These are phyloP conservation scores for Glossosoma conforme DNA, from an alignment of 1,140 invertebrate species.

Conservation along the genomic window DNA sequence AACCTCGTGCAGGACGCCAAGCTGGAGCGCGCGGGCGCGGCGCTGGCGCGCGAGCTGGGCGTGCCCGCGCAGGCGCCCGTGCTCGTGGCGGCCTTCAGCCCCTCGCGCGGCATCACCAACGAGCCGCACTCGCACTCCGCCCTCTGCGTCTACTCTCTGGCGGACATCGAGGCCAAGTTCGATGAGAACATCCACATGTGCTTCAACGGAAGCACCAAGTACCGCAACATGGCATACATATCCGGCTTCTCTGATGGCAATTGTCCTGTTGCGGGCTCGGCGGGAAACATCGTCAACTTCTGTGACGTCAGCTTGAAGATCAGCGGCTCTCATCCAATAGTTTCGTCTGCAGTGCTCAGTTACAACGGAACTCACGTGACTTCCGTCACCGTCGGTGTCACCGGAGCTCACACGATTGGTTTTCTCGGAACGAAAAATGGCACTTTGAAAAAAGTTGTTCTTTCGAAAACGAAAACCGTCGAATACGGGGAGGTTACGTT, in stretches of 20 bases:
- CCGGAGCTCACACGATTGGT: slow-evolving; percentile 84
- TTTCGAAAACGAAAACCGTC: slow-evolving; percentile 60
- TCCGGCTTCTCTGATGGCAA: slow-evolving; percentile 85
- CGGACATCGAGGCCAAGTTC: slow-evolving; percentile 88
- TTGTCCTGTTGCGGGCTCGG: slow-evolving; percentile 77
- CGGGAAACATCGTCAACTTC: slow-evolving; percentile 87
- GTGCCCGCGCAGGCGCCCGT: slow-evolving; percentile 72
- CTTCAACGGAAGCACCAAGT: slow-evolving; percentile 88
- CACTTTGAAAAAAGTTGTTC: slow-evolving; percentile 72
- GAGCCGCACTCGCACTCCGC: slow-evolving; percentile 73
- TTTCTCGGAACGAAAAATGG: slow-evolving; percentile 84
- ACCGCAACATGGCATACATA: slow-evolving; percentile 89
- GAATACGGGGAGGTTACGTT: slow-evolving; percentile 75
- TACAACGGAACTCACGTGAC: slow-evolving; percentile 79
- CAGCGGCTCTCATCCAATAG: slow-evolving; percentile 79
- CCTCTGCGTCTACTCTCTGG: slow-evolving; percentile 78
- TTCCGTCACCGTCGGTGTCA: slow-evolving; percentile 75
- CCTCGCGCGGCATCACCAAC: slow-evolving; percentile 75
- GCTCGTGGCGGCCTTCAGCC: slow-evolving; percentile 79
- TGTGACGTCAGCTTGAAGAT: slow-evolving; percentile 91
- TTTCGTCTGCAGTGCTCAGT: slow-evolving; percentile 63
- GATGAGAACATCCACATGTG: slow-evolving; percentile 96
- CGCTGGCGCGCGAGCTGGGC: slow-evolving; percentile 73
- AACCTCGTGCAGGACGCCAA: slow-evolving; percentile 91
- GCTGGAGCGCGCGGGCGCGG: slow-evolving; percentile 71